Base-by-base conservation (phyloP, 2,113 vertebrate genomes). In the Cinclus cinclus region DNA sequence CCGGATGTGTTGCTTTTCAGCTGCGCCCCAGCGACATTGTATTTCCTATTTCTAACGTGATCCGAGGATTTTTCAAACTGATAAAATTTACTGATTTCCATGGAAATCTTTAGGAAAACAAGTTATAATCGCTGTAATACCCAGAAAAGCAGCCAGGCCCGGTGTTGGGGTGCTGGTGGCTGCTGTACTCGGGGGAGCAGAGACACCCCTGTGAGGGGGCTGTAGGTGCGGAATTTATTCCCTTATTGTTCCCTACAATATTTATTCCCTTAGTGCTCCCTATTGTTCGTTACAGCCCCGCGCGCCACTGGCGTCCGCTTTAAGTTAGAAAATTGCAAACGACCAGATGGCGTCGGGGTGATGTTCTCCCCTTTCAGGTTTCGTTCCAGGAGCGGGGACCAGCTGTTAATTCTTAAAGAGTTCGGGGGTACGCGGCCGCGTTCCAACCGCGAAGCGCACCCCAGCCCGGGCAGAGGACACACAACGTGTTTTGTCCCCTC, bases 1-100 rank as follows among this genome's bases (percentile, higher is more conserved):
- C 9, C 8, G 3, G 49, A 25, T 2, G 11, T 0, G 0, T 46
- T 31, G 49, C 4, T 64, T 68, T 77, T 25, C 33, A 6, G 46
- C 68, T 41, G 33, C n/a, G 6, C 5, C 5, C 17, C 25, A 1
- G 56, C 20, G 28, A 23, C 25, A 12, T 18, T 87, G 58, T 24
- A 9, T 53, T 84, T 58, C 17, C 19, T 28, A 2, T 44, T 67
- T 35, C 24, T 50, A 5, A 24, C 21, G 17, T 8, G 13, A 33
- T 22, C 39, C 10, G 15, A 59, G 21, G 35, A 25, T 19, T 75
- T 75, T 79, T 16, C 9, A 31, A 63, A 63, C 8, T 63, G 31
- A 18, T 3, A 7, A 0, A 15, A 33, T 33, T 10, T 7, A 14
- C 22, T 4, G 20, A 9, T 50, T n/a, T 80, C 23, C 25, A 13